Evolutionary conservation across 2,888 invertebrate species (phyloP), one percentile per base, ranked within the genome.

Genomic region (Punctoribates punctum): DNA sequence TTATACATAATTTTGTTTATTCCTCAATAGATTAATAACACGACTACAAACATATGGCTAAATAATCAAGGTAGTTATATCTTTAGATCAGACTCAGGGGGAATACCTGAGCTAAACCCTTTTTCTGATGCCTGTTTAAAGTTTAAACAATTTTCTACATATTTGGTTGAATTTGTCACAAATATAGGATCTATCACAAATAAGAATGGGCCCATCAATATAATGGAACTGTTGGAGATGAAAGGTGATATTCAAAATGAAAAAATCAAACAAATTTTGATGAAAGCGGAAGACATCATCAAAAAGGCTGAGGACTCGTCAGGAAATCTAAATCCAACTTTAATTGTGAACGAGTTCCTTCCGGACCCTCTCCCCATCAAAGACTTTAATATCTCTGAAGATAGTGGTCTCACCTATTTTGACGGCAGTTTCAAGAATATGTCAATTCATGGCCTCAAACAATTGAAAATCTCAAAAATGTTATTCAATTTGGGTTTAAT

Each of bases 361-460:
- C 91, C 91, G 0, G 93, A 94, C 82, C 94, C 94, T 0, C 89
- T 92, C 85, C 85, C 87, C 0, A 89, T 93, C 29, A 92, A 92
- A 0, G 89, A 91, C 80, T 89, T 91, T 85, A 88, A 79, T 67
- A 62, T 80, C 0, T 76, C 78, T 67, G 77, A 78, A 62, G 74
- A 87, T 75, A 89, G 91, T 81, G 88, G 89, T 2, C 42, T 27
- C n/a, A 89, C 89, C 0, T 86, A 89, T 75, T 88, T 88, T 46
- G 89, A 88, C 11, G 87, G 94, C 83, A 86, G 88, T 80, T 91
- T 94, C 83, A 88, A 87, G 81, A 87, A 90, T 79, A 88, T 90
- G 8, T 87, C 88, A 75, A 88, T 93, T 0, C 87, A 90, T 81
- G 94, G 93, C 1, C 85, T 93, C 76, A 90, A 90, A 79, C 89